Evolutionary conservation across 2,888 invertebrate genomes (phyloP).

Genomic region (Microplitis deprimator): DNA sequence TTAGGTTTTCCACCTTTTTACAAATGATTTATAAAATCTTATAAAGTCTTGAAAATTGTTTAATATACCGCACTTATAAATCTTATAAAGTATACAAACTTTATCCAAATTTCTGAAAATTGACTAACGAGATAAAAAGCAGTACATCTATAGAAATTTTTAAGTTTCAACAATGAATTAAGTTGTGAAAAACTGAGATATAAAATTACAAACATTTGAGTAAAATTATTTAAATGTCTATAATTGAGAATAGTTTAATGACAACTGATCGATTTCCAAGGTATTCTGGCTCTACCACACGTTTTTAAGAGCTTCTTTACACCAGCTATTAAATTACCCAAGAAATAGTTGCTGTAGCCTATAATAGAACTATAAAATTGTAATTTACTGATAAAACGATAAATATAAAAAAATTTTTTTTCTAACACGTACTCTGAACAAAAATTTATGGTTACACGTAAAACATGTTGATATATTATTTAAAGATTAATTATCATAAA

Average conservation of each 20-base stretch:
- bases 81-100: too few species aligned
- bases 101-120: too few species aligned
- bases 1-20: too few species aligned
- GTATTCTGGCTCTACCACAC: background rate
- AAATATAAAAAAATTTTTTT: conserved; percentile 16
- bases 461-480: background rate
- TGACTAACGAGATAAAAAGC: too few species aligned
- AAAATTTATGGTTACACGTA: background rate
- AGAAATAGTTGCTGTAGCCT: background rate
- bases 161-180: too few species aligned
- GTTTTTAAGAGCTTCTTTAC: background rate
- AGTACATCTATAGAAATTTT: too few species aligned
- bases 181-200: too few species aligned
- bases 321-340: background rate
- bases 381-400: background rate
- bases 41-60: too few species aligned
- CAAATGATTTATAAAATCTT: too few species aligned
- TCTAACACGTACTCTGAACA: background rate
- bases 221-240: background rate
- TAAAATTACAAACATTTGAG: too few species aligned
- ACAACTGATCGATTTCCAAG: background rate
- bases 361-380: background rate
- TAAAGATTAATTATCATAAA: background rate
- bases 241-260: background rate
- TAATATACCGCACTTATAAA: too few species aligned